Base-by-base conservation (phyloP, 1,140 invertebrate genomes). In the Gonatopus flavifemur region DNA sequence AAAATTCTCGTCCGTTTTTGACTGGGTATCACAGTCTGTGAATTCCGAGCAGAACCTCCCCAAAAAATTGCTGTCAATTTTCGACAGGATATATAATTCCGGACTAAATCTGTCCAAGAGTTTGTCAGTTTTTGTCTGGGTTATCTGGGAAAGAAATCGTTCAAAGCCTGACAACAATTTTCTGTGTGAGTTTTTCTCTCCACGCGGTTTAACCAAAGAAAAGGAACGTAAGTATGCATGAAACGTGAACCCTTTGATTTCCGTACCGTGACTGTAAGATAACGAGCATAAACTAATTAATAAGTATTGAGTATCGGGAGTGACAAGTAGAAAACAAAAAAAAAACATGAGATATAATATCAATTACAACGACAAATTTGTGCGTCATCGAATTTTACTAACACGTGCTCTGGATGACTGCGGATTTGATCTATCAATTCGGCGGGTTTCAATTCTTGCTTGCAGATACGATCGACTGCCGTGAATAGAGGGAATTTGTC, bases 401-500 rank as follows among this genome's bases (percentile, higher is more conserved):
- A 85, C 84, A 78, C 80, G 65, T 89, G 86, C 59, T 85, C 87
- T 16, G 89, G 89, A 71, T 91, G 88, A 56, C 83, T 82, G 37
- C 86, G 82, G 49, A 92, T 82, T 66, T 83, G 83, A 49, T 89
- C 82, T 52, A 92, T 85, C 57, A 92, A 76, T 49, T 84, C 76
- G 32, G 76, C 61, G 1, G 86, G 80, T 57, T 79, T 76, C 38
- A 90, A 64, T 62, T 90, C 80, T 18, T 83, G 79, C n/a, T 68
- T 79, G 62, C 88, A 91, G 53, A 92, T 89, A 53, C 81, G 81
- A 69, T 92, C 86, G 15, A 92, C 82, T 12, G 87, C 84, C 5
- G 84, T 85, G 65, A 93, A 90, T 19, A 93, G 66, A 8, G 90
- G 90, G 67, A 90, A 92, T 59, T 88, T 88, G 2, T 87, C 82